Evolutionary conservation across 2,113 vertebrate genomes (phyloP).

Genomic region (Phaethornis superciliosus): DNA sequence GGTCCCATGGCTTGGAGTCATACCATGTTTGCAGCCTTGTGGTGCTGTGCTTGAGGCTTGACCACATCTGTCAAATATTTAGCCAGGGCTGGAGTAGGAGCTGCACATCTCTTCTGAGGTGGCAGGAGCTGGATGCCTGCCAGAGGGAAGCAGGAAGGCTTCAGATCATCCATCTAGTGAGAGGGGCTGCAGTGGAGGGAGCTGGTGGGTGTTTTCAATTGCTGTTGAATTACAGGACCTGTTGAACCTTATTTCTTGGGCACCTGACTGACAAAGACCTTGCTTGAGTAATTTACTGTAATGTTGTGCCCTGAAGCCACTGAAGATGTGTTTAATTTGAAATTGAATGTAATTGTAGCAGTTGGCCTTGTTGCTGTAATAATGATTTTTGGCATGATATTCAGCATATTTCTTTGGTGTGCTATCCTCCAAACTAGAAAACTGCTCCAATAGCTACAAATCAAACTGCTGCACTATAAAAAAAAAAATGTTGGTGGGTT

Average conservation of each 20-base stretch:
- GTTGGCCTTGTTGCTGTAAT: conserved; percentile 80
- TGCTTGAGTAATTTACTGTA: not conserved
- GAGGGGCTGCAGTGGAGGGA: not conserved
- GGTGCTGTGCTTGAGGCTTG: not conserved
- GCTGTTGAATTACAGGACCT: not conserved
- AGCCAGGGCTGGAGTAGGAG: not conserved
- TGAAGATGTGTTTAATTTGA: conserved; percentile 81
- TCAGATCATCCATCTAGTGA: not conserved
- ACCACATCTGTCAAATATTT: not conserved
- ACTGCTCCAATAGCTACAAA: conserved; percentile 71
- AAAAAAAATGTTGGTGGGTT: too few species aligned
- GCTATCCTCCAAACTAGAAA: conserved; percentile 82
- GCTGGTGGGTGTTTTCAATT: not conserved
- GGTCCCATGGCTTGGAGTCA: not conserved
- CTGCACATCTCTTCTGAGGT: not conserved
- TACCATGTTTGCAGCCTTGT: not conserved
- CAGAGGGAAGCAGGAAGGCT: not conserved
- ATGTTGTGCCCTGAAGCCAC: conserved; percentile 77
- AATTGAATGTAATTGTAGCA: conserved; percentile 83
- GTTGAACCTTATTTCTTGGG: not conserved
- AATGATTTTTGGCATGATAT: conserved; percentile 87
- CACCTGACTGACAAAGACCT: not conserved
- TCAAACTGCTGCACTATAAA: not conserved
- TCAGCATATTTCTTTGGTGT: conserved; percentile 85
- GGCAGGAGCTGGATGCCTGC: rapidly evolving